phyloP scores from a whole-genome alignment of 2,797 vertebrate species.

The Melanotaenia pygmaea region DNA sequence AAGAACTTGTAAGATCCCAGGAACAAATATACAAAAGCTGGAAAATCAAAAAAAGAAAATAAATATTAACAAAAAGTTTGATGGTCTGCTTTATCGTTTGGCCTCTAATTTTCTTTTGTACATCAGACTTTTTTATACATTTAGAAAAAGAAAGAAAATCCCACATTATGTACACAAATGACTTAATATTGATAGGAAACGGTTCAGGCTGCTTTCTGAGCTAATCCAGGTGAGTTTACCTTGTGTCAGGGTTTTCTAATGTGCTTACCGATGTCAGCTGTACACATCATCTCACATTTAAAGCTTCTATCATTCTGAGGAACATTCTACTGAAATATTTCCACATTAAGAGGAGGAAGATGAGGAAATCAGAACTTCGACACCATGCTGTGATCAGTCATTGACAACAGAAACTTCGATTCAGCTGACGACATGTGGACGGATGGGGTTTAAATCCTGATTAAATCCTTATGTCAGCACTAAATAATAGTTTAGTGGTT shows the following conservation, averaged over 20 bases:
- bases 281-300: background rate
- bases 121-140: conserved; percentile 3
- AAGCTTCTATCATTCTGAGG: background rate
- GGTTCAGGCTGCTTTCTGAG: background rate
- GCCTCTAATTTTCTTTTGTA: conserved; percentile 8
- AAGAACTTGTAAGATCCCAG: background rate
- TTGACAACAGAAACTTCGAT: background rate
- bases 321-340: background rate
- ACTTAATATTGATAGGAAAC: background rate
- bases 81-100: background rate
- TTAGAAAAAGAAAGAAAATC: background rate
- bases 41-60: conserved; percentile 44
- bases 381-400: background rate
- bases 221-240: too few relatives aligned
- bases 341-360: background rate
- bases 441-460: background rate
- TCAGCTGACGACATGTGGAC: too few relatives aligned
- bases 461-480: background rate
- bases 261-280: background rate
- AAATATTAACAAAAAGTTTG: conserved; percentile 50
- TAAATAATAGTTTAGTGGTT: background rate
- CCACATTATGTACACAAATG: conserved; percentile 24
- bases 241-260: background rate
- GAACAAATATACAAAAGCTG: conserved; percentile 62
- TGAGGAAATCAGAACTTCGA: background rate